Conservation (phyloP, 1,140 invertebrate species). For the Drosophila seguyi region DNA sequence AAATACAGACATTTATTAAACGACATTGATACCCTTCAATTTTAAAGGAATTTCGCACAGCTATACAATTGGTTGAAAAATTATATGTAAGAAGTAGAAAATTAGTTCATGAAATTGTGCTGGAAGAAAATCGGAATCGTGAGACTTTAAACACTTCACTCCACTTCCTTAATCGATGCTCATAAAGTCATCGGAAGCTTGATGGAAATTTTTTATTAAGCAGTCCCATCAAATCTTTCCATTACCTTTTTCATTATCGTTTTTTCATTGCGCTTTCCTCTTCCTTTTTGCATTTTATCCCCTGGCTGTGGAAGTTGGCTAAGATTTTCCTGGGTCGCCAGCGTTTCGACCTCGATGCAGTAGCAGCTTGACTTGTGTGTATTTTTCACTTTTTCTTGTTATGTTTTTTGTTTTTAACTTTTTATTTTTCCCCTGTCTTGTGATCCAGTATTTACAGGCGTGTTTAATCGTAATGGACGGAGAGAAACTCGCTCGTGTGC, state of each 20-base stretch:
- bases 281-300: constrained; percentile 38
- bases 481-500: constrained; percentile 51
- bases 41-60: constrained; percentile 2
- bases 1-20: constrained; percentile 26
- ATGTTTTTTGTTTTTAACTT: constrained; percentile 11
- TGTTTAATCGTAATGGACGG: constrained; percentile 76
- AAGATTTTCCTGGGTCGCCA: constrained; percentile 69
- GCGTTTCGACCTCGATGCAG: constrained; percentile 54
- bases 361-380: constrained; percentile 50
- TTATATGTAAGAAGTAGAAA: no score
- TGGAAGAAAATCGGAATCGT: not conserved
- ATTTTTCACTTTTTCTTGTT: constrained; percentile 26
- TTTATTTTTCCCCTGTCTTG: constrained; percentile 16
- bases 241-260: constrained; percentile 34
- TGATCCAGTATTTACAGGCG: constrained; percentile 76
- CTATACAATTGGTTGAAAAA: not conserved
- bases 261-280: constrained; percentile 13
- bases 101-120: not conserved
- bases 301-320: constrained; percentile 33
- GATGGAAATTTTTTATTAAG: constrained; percentile 24
- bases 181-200: constrained; percentile 15
- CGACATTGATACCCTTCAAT: constrained; percentile 33
- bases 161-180: constrained; percentile 6
- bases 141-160: not conserved
- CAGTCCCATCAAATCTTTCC: constrained; percentile 38